These are phyloP conservation scores for Brevimyrus niger DNA, from an alignment of 2,113 vertebrate genomes.

Conservation along the genomic window DNA sequence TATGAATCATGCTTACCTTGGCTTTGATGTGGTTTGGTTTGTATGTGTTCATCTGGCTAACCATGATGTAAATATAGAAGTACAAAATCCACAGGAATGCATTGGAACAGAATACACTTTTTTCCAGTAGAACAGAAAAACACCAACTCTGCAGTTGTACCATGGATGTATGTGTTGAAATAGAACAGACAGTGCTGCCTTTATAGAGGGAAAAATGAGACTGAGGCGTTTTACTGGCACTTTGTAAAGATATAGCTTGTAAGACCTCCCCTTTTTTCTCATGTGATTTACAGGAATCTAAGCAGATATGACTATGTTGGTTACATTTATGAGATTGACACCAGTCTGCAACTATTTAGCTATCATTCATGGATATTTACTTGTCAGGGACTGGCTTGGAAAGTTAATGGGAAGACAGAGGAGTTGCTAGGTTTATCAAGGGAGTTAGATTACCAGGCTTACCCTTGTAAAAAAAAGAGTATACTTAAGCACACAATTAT, in stretches of 20 bases:
- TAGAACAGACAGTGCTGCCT: neutral
- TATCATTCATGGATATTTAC: neutral
- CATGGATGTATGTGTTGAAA: neutral
- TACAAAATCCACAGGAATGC: conserved; percentile 43
- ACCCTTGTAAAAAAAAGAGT: neutral
- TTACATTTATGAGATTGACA: neutral
- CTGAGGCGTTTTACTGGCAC: neutral
- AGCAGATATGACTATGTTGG: neutral
- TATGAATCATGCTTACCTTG: conserved; percentile 37
- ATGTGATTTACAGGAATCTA: conserved; percentile 24
- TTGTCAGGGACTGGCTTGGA: neutral
- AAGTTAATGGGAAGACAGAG: neutral
- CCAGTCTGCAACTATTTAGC: neutral
- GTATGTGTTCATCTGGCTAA: conserved; percentile 51
- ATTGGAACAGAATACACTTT: conserved; percentile 32
- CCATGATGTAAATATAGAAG: conserved; percentile 31
- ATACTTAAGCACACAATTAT: too few relatives aligned
- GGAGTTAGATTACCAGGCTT: neutral
- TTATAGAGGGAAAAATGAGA: neutral
- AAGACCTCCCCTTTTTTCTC: conserved; percentile 23
- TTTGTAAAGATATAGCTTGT: neutral
- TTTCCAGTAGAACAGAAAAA: neutral
- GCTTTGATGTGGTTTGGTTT: conserved; percentile 39
- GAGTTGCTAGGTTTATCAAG: neutral
- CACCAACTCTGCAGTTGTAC: neutral